Evolutionary conservation across 2,797 vertebrate genomes (phyloP).

Genomic region (Platalea minor): DNA sequence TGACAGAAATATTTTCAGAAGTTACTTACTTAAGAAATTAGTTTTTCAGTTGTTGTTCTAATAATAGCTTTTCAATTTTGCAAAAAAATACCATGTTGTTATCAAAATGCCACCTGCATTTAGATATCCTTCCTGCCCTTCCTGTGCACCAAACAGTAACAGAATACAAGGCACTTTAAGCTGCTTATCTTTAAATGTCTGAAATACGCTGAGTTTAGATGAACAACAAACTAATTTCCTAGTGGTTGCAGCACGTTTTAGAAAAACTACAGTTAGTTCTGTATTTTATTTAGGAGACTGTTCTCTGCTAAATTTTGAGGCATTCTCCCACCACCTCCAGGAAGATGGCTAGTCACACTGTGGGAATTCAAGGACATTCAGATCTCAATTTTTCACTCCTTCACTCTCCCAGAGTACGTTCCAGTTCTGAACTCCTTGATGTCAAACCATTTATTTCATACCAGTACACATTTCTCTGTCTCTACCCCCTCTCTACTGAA

Average conservation of each 20-base stretch:
- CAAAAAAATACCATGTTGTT: neutral
- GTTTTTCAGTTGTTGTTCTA: neutral
- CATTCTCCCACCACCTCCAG: neutral
- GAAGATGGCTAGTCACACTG: neutral
- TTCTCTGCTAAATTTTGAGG: neutral
- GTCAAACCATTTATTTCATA: neutral
- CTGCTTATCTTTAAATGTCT: neutral
- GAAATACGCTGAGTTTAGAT: neutral
- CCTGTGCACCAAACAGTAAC: neutral
- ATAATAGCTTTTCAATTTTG: neutral
- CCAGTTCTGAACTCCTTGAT: neutral
- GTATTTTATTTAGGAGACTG: neutral
- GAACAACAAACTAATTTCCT: neutral
- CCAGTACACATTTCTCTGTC: neutral
- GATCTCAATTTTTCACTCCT: neutral
- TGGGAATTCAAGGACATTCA: neutral
- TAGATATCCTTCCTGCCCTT: neutral
- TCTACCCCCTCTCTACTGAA: neutral
- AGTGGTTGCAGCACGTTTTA: neutral
- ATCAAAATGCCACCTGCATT: neutral
- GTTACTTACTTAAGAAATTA: neutral
- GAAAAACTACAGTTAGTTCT: neutral
- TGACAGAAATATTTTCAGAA: neutral
- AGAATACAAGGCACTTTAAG: neutral
- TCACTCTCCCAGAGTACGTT: fast-evolving